phyloP scores from a whole-genome alignment of 2,113 vertebrate species.

The Benitochromis conjunctus region DNA sequence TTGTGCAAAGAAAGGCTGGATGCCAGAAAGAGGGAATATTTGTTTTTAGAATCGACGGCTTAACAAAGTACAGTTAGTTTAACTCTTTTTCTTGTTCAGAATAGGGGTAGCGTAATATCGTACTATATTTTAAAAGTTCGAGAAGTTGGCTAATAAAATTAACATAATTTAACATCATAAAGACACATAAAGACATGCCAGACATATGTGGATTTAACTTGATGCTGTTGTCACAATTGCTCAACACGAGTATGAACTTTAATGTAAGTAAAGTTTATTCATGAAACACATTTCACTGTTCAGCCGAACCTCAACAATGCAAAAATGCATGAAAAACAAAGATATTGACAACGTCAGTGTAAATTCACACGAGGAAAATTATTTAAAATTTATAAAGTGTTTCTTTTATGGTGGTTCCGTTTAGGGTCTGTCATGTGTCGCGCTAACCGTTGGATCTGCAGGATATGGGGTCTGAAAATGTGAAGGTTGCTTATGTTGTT shows the following conservation, averaged over 20 bases:
- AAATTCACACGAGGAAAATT: background rate
- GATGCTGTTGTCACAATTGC: background rate
- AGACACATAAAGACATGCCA: background rate
- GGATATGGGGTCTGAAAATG: background rate
- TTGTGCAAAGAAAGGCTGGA: background rate
- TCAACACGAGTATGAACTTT: background rate
- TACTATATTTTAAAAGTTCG: background rate
- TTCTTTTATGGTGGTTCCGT: background rate
- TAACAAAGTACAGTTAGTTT: background rate
- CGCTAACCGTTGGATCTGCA: background rate
- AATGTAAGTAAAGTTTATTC: background rate
- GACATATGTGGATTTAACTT: background rate
- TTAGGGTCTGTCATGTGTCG: background rate
- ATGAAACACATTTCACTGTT: background rate
- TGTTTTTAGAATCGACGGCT: background rate
- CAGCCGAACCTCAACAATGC: background rate
- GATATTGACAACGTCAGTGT: background rate
- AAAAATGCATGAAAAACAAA: background rate
- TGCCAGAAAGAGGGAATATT: background rate
- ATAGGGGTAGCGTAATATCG: background rate
- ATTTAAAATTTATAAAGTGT: background rate
- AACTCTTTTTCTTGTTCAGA: background rate
- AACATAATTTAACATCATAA: background rate
- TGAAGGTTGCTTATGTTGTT: background rate
- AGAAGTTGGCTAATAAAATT: background rate